Evolutionary conservation across 2,888 invertebrate species (phyloP).

Genomic region (Leucophenga maculata): DNA sequence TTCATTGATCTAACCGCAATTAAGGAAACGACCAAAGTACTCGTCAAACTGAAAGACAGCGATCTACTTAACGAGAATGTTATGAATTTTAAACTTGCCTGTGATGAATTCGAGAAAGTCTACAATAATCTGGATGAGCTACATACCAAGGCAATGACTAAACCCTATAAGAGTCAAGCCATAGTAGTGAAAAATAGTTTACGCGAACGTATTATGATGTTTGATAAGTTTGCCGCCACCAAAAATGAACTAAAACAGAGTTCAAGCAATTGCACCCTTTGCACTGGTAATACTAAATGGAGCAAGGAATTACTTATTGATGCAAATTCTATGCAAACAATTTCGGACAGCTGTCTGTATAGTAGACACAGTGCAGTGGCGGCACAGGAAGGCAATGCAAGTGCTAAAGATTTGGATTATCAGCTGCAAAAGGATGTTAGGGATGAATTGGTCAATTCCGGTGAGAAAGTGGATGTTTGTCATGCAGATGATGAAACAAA

Average conservation of each 20-base stretch:
- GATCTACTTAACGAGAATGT: neutral
- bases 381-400: no score
- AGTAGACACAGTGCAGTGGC: no score
- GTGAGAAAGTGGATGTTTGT: no score
- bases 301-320: no score
- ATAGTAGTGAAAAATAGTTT: neutral
- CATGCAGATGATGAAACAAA: no score
- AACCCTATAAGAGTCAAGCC: neutral
- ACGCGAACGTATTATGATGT: conserved; percentile 1
- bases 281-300: neutral
- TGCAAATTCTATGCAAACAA: no score
- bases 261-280: neutral
- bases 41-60: neutral
- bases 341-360: no score
- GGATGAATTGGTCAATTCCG: no score
- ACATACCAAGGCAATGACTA: neutral
- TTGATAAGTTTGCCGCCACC: neutral
- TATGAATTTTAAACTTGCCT: neutral
- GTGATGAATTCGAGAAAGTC: neutral
- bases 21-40: neutral
- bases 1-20: neutral
- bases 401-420: no score
- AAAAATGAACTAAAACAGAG: no score
- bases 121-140: neutral
- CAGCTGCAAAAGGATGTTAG: no score